phyloP scores from a whole-genome alignment of 2,113 vertebrate species.

The Telmatochromis sp. region DNA sequence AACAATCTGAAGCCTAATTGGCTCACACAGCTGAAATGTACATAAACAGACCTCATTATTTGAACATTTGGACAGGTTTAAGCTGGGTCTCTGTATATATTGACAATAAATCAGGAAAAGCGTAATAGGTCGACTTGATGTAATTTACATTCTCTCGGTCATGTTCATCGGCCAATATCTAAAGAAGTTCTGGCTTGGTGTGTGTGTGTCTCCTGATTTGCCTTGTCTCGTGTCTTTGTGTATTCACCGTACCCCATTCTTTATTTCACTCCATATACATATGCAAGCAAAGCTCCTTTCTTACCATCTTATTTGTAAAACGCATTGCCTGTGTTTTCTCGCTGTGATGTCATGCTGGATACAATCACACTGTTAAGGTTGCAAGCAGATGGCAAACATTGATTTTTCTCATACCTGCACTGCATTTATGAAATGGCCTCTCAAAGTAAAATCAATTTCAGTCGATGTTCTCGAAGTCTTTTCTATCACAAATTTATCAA shows the following conservation, averaged over 20 bases:
- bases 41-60: background rate
- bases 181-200: background rate
- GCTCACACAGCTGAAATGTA: background rate
- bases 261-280: background rate
- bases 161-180: background rate
- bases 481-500: slow-evolving; percentile 10
- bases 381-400: slow-evolving; percentile 21
- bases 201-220: fast-evolving
- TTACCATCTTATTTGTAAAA: background rate
- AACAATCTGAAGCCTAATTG: background rate
- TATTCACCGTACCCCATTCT: background rate
- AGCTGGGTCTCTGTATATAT: fast-evolving
- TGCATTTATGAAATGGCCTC: slow-evolving; percentile 43
- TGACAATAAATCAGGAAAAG: background rate
- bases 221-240: background rate
- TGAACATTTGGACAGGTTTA: background rate
- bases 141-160: background rate
- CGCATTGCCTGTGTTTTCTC: background rate
- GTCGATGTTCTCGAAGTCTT: slow-evolving; percentile 33
- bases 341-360: background rate
- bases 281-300: background rate
- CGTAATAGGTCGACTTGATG: background rate
- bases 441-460: slow-evolving; percentile 46
- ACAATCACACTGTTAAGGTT: background rate
- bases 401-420: slow-evolving; percentile 28